Conservation (phyloP, 2,797 vertebrate species). For the Erpetoichthys calabaricus region DNA sequence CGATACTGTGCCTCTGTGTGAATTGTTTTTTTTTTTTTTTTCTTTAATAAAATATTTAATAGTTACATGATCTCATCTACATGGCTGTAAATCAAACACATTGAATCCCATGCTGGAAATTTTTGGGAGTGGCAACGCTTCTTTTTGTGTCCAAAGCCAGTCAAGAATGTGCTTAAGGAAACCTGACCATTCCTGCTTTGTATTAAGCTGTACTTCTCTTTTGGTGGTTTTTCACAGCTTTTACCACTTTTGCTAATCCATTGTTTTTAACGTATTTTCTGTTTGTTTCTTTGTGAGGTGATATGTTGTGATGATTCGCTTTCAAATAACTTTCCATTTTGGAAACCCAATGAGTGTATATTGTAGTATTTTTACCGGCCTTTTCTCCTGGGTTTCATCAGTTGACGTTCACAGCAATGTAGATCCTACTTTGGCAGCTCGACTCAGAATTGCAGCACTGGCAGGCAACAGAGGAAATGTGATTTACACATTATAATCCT, state of each 20-base stretch:
- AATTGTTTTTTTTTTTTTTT: slow-evolving; percentile 4
- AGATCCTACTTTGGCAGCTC: background rate
- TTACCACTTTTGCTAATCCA: too few relatives aligned
- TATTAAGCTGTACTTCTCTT: too few relatives aligned
- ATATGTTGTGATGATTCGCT: too few relatives aligned
- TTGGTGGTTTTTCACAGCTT: too few relatives aligned
- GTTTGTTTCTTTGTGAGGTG: too few relatives aligned
- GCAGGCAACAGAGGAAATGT: background rate
- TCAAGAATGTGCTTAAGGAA: background rate
- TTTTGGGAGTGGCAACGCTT: slow-evolving; percentile 7
- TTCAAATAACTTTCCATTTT: too few relatives aligned
- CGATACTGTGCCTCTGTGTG: slow-evolving; percentile 7
- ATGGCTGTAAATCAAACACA: slow-evolving; percentile 14
- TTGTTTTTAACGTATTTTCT: too few relatives aligned
- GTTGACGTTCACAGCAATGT: too few relatives aligned
- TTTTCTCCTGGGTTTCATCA: too few relatives aligned
- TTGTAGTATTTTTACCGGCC: too few relatives aligned
- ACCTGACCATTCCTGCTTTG: too few relatives aligned
- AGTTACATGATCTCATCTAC: slow-evolving; percentile 7
- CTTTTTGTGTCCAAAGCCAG: slow-evolving; percentile 12
- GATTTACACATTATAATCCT: background rate
- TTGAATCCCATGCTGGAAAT: slow-evolving; percentile 10
- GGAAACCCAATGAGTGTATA: too few relatives aligned
- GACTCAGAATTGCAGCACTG: slow-evolving; percentile 1
- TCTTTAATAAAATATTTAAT: slow-evolving; percentile 15